phyloP scores from a whole-genome alignment of 2,797 vertebrate species.

The Peromyscus melanophrys region DNA sequence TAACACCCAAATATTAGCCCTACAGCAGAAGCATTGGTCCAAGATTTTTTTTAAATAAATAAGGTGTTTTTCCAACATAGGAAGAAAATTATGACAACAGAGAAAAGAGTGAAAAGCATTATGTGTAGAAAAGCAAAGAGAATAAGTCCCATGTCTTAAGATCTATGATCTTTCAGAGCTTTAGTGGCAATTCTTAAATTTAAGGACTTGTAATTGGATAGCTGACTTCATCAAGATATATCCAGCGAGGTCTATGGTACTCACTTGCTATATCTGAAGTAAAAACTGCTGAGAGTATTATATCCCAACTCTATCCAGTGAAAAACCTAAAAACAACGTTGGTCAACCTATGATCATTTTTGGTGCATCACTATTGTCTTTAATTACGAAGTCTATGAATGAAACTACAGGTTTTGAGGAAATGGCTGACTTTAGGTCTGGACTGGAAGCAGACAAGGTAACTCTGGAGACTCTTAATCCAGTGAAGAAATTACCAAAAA shows the following conservation, averaged over 20 bases:
- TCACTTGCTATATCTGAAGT: background rate
- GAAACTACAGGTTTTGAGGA: background rate
- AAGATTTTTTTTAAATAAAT: background rate
- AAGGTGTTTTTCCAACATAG: background rate
- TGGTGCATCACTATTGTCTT: background rate
- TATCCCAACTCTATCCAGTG: too few relatives aligned
- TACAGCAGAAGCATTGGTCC: background rate
- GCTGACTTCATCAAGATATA: background rate
- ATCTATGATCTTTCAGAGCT: background rate
- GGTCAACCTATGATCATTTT: background rate
- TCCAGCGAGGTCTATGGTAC: background rate
- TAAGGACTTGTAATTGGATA: background rate
- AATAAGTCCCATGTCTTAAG: background rate
- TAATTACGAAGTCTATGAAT: background rate
- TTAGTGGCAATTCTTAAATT: background rate
- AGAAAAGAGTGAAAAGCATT: background rate
- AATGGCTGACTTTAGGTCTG: background rate
- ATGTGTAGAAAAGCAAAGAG: background rate
- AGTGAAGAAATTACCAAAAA: background rate
- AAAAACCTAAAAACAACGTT: background rate
- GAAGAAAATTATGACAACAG: background rate
- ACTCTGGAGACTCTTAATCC: background rate
- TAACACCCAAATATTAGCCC: background rate
- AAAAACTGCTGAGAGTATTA: background rate
- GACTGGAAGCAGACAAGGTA: background rate